Conservation (phyloP, 2,888 invertebrate genomes). For the Troides helena region DNA sequence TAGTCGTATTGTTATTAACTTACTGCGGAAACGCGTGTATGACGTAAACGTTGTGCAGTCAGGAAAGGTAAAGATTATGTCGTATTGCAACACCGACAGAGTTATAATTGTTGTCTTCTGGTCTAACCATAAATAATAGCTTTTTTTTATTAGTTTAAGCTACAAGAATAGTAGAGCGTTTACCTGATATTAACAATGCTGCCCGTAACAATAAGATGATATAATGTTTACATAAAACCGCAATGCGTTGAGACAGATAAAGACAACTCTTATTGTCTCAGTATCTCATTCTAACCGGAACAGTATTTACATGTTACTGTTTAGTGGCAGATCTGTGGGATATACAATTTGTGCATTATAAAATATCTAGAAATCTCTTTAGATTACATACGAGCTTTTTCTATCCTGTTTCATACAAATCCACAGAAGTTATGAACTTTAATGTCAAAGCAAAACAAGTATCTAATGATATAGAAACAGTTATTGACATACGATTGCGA, state of each 20-base stretch:
- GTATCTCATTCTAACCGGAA: no score
- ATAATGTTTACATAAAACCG: no score
- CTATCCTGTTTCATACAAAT: neutral
- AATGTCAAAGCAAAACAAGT: conserved; percentile 2
- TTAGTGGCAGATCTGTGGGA: no score
- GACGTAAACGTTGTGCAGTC: conserved; percentile 10
- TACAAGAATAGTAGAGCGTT: no score
- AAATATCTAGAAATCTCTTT: neutral
- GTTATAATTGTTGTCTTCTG: neutral
- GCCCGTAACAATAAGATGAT: no score
- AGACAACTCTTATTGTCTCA: no score
- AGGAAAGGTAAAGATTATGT: conserved; percentile 12
- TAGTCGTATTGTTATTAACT: conserved; percentile 19
- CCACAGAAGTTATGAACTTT: neutral
- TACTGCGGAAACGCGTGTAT: conserved; percentile 21
- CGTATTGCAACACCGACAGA: conserved; percentile 2
- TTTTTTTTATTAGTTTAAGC: neutral
- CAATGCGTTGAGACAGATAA: no score
- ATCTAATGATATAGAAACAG: neutral
- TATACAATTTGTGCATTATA: no score
- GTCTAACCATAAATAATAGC: neutral
- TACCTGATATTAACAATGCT: no score
- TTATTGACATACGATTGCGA: neutral
- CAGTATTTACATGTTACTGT: no score
- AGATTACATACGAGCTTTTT: neutral